Conservation (phyloP, 2,888 invertebrate genomes). For the Caenorhabditis macrosperma region DNA sequence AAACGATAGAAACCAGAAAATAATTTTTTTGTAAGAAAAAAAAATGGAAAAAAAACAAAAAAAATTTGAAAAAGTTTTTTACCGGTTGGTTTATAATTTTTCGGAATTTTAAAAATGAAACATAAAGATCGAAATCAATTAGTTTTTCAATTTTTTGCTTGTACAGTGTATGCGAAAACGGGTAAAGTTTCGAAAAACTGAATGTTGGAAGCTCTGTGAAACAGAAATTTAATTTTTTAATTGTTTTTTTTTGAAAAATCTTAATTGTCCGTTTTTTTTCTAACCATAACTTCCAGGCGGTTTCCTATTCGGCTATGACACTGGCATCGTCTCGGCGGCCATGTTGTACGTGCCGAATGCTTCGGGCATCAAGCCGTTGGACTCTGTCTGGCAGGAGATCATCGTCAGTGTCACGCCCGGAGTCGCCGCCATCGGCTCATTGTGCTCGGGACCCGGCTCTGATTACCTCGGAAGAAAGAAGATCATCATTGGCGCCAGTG, state of each 20-base stretch:
- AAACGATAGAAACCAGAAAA: too few relatives aligned
- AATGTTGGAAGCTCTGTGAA: too few relatives aligned
- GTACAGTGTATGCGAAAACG: too few relatives aligned
- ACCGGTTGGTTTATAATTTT: background rate
- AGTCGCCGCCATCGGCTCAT: constrained; percentile 69
- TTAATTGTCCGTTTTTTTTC: background rate
- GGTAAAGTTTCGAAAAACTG: too few relatives aligned
- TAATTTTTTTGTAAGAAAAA: too few relatives aligned
- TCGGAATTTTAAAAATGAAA: too few relatives aligned
- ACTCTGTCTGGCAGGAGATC: constrained; percentile 74
- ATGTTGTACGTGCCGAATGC: constrained; percentile 72
- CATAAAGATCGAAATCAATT: too few relatives aligned
- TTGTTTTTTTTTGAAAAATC: background rate
- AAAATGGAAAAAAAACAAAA: background rate
- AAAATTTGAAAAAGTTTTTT: too few relatives aligned
- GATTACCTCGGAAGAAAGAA: constrained; percentile 82
- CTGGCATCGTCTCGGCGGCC: constrained; percentile 83
- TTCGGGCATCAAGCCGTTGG: constrained; percentile 67
- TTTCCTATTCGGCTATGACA: constrained; percentile 83
- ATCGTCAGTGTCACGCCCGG: constrained; percentile 75
- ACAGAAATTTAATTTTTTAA: background rate
- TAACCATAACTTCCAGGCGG: constrained; percentile 50
- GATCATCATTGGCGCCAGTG: constrained; percentile 82
- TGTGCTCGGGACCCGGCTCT: constrained; percentile 81
- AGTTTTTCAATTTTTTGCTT: too few relatives aligned